phyloP scores from a whole-genome alignment of 2,113 vertebrate genomes.

The Daphoenositta chrysoptera region DNA sequence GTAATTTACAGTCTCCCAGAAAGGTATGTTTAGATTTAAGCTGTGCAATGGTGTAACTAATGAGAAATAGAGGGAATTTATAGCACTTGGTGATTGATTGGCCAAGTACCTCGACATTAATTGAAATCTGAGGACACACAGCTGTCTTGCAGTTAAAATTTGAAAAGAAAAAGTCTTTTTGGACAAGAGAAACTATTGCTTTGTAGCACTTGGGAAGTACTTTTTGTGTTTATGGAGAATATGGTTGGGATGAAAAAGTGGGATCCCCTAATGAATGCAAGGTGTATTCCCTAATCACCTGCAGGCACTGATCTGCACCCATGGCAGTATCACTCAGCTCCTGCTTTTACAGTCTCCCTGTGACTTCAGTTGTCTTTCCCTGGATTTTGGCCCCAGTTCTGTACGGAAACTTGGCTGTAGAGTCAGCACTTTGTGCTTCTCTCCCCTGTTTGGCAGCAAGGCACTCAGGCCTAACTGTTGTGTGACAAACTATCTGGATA shows the following conservation, averaged over 20 bases:
- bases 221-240: not conserved
- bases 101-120: slow-evolving; percentile 43
- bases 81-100: slow-evolving; percentile 47
- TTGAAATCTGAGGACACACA: slow-evolving; percentile 64
- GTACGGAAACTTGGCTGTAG: rapidly evolving
- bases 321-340: rapidly evolving
- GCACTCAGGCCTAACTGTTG: not conserved
- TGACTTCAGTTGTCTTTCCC: not conserved
- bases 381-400: not conserved
- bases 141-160: slow-evolving; percentile 30
- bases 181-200: not conserved
- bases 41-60: slow-evolving; percentile 59
- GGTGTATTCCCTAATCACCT: not conserved
- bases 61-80: slow-evolving; percentile 71
- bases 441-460: not conserved
- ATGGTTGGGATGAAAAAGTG: not conserved
- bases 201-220: not conserved
- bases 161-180: not conserved
- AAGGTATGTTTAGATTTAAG: slow-evolving; percentile 63
- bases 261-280: too few species aligned
- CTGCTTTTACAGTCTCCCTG: rapidly evolving
- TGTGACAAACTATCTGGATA: not conserved
- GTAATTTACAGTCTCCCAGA: slow-evolving; percentile 51
- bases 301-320: not conserved
- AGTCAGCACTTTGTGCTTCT: not conserved